phyloP scores from a whole-genome alignment of 2,113 vertebrate species.

The Cyprinodon brontotheroides region DNA sequence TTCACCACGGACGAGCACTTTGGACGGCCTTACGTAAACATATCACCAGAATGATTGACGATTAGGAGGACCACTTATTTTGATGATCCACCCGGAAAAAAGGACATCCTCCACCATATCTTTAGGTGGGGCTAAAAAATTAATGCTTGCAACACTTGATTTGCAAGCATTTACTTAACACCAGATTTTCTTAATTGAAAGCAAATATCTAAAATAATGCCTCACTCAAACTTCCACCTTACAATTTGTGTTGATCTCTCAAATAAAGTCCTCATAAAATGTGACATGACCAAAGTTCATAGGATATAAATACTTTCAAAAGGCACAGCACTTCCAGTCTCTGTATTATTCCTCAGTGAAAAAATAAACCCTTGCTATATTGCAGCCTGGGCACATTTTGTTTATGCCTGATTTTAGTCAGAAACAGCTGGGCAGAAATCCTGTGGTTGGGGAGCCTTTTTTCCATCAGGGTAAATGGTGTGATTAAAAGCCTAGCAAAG shows the following conservation, averaged over 20 bases:
- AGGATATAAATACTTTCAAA: background rate
- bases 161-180: too few relatives aligned
- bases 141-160: background rate
- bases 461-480: background rate
- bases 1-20: too few relatives aligned
- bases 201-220: background rate
- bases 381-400: background rate
- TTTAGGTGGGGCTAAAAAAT: background rate
- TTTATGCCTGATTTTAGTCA: conserved; percentile 7
- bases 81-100: too few relatives aligned
- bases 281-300: background rate
- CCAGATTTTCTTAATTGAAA: too few relatives aligned
- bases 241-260: background rate
- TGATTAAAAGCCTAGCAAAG: background rate
- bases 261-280: background rate
- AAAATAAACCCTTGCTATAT: background rate
- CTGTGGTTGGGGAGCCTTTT: background rate
- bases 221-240: background rate
- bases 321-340: background rate
- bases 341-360: background rate
- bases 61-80: too few relatives aligned
- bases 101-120: too few relatives aligned
- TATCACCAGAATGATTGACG: too few relatives aligned
- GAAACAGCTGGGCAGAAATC: background rate
- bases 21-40: too few relatives aligned